Evolutionary conservation across 2,113 vertebrate species (phyloP), one percentile per base, ranked within the genome.

Genomic region (Bufo gargarizans): DNA sequence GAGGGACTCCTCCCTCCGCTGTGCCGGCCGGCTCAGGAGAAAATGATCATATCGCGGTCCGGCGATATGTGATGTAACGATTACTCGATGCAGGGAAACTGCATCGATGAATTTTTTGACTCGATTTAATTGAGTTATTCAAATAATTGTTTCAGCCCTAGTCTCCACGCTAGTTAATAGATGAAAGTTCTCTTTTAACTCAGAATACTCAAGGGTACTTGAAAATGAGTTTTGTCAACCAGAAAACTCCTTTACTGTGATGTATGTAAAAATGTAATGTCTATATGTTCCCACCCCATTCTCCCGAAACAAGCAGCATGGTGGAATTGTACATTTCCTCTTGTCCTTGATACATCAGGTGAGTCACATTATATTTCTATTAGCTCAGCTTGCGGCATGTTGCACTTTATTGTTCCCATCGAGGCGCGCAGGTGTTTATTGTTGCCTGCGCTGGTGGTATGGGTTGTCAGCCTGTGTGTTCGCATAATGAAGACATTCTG

Each of bases 401-500:
- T 49, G 71, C 43, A 19, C 71, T 33, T 19, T 74, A 74, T 74
- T 47, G 71, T 74, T 74, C 71, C 7, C 43, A 49, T 17, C 1
- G 9, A 49, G 1, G 45, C 71, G 49, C 16, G 71, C 71, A 74
- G 71, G 71, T 74, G 71, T 49, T 74, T 49, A 74, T 74, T 74
- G 71, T 49, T 49, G 71, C 12, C 71, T 74, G 45, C 45, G 14
- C 71, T 4, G 71, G 71, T 74, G 71, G 13, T 47, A 6, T 6
- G 16, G 16, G 43, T 49, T 49, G 71, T 74, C 71, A 72, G 69
- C 69, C 69, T 22, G 13, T 11, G 69, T 3, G 33, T 45, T 71
- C 33, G 17, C 71, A 74, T 74, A 74, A 74, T 74, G 71, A 74
- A 74, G 71, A 74, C 71, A 19, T 74, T 74, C 71, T 47, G 71